Percentiles rank a stretch among this genome's conserved stretches.
Evolutionary conservation across 2,888 invertebrate species (phyloP).

Genomic region (Mongoloraphidia duomilia): DNA sequence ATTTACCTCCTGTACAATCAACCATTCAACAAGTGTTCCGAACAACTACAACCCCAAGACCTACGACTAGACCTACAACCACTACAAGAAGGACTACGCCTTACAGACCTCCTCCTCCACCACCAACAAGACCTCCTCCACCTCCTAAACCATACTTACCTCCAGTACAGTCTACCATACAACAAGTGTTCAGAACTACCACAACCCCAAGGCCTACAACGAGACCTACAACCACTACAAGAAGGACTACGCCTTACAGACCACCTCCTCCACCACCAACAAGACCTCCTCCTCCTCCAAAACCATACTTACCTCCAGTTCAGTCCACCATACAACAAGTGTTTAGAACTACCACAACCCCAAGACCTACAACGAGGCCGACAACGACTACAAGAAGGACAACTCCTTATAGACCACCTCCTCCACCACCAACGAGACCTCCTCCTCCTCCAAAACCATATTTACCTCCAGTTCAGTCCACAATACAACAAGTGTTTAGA

Average conservation of each 20-base stretch:
- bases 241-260: no score
- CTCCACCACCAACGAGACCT: not conserved
- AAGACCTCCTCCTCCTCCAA: not conserved
- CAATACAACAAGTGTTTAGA: not conserved
- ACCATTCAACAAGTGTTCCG: not conserved
- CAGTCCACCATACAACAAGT: not conserved
- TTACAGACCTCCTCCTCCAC: not conserved
- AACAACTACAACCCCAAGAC: constrained; percentile 1
- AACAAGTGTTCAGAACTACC: no score
- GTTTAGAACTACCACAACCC: no score
- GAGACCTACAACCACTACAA: no score
- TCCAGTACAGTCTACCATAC: no score
- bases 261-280: not conserved
- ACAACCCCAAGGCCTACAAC: no score
- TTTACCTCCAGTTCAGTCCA: not conserved
- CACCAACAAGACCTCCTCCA: not conserved
- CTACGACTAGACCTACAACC: not conserved
- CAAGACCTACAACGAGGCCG: not conserved
- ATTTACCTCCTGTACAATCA: not conserved
- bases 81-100: not conserved
- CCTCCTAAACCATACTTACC: not conserved
- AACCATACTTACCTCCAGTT: not conserved
- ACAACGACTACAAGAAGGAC: not conserved
- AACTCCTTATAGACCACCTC: not conserved
- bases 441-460: not conserved